Evolutionary conservation across 1,140 invertebrate genomes (phyloP), one percentile per base, ranked within the genome.

Genomic region (Stegodyphus mimosarum): DNA sequence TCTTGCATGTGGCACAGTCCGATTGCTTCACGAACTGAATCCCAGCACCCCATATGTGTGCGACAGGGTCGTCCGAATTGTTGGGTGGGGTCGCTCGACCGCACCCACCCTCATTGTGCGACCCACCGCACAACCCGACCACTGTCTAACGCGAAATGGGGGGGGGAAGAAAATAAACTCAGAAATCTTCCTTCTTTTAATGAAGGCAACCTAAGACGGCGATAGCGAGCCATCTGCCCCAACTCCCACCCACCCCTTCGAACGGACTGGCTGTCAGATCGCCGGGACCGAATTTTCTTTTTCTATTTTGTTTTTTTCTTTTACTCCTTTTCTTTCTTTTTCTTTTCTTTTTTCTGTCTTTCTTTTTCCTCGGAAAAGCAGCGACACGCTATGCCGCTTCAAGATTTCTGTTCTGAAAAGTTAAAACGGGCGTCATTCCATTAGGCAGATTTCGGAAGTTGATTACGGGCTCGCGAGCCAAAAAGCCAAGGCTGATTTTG

Each of bases 61-160:
- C 55, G 78, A 81, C 78, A 81, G 78, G 78, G 78, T 81, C 78
- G 78, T 72, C 78, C 78, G 70, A 81, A 81, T n/a, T 64, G 55
- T 72, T 81, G 78, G 78, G 78, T 81, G 78, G 78, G 78, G 78
- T 81, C 69, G 78, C 55, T 67, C 67, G 67, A 72, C 78, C 78
- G 78, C 78, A 81, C 78, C 78, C 78, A 72, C 78, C 78, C 78
- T 55, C 63, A 72, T 81, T 72, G 78, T 81, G 78, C 78, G 69
- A 71, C 78, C 78, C 78, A 81, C 78, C 78, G 66, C 77, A 81
- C 78, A 81, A 81, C 67, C 78, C 78, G 78, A 81, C 78, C 78
- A 81, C 78, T 81, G 78, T 81, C 78, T 81, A 81, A 67, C 75
- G 75, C 75, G 48, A 77, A 9, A 15, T 9, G 55, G 55, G 55